phyloP scores from a whole-genome alignment of 2,888 invertebrate species.

The Agrypnus murinus region DNA sequence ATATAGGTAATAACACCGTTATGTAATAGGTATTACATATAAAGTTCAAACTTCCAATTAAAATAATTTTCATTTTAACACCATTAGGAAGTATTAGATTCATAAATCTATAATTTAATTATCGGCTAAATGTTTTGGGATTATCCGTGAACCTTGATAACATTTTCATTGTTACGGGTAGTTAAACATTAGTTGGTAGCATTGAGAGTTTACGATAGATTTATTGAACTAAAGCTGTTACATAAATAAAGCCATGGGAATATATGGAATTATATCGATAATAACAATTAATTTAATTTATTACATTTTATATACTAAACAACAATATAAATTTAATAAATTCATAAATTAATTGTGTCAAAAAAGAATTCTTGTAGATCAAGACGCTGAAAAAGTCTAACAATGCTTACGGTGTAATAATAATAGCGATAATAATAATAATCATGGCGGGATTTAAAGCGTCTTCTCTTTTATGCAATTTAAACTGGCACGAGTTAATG shows the following conservation, averaged over 20 bases:
- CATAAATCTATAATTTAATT: slow-evolving; percentile 29
- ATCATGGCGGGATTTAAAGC: not conserved
- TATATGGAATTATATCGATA: slow-evolving; percentile 7
- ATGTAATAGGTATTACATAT: too few relatives aligned
- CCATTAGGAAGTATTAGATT: slow-evolving; percentile 6
- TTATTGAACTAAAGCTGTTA: not conserved
- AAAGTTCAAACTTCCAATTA: too few relatives aligned
- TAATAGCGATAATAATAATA: too few relatives aligned
- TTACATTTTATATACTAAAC: too few relatives aligned
- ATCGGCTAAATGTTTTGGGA: slow-evolving; percentile 19
- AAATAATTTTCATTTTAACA: too few relatives aligned
- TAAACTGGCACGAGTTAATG: slow-evolving; percentile 18
- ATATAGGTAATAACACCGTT: too few relatives aligned
- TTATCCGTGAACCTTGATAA: slow-evolving; percentile 14
- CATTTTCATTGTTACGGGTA: slow-evolving; percentile 23
- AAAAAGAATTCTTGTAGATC: not conserved
- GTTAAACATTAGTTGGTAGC: slow-evolving; percentile 18
- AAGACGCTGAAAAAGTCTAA: not conserved
- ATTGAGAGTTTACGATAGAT: not conserved
- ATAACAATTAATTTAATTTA: not conserved
- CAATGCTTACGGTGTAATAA: not conserved
- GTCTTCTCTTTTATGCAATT: slow-evolving; percentile 5
- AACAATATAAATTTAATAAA: too few relatives aligned
- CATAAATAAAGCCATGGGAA: slow-evolving; percentile 9
- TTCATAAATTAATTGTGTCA: too few relatives aligned